Conservation (phyloP, 2,888 invertebrate species). For the Papilio gigon region DNA sequence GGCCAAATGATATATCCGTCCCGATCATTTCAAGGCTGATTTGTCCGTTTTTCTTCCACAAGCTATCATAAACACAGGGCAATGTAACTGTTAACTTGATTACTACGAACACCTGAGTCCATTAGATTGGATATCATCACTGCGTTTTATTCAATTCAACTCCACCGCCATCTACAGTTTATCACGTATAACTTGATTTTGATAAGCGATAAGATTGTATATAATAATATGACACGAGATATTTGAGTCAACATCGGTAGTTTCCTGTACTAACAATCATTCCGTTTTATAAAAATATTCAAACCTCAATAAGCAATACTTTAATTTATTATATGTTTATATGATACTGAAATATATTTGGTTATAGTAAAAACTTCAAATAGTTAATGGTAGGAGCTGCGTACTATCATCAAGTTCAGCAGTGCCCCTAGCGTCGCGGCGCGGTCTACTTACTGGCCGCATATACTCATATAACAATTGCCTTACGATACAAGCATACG, state of each 20-base stretch:
- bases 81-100: conserved; percentile 68
- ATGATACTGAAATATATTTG: too few species aligned
- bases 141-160: conserved; percentile 51
- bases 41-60: conserved; percentile 32
- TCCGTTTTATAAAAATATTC: neutral
- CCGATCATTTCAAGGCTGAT: conserved; percentile 32
- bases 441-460: conserved; percentile 29
- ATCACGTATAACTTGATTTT: conserved; percentile 34
- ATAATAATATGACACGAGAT: conserved; percentile 14
- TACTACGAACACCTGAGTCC: conserved; percentile 61
- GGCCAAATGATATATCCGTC: conserved; percentile 34
- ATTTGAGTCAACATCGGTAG: neutral
- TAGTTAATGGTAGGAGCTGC: conserved; percentile 42
- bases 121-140: conserved; percentile 69
- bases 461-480: conserved; percentile 32
- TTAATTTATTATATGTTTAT: too few species aligned
- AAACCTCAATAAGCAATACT: too few species aligned
- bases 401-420: conserved; percentile 54
- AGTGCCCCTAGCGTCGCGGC: conserved; percentile 46
- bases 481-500: neutral
- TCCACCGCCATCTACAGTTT: conserved; percentile 61
- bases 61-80: conserved; percentile 52
- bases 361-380: neutral
- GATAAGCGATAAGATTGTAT: conserved; percentile 40
- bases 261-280: conserved; percentile 1